A percentile compares a stretch with the other conserved stretches of the same genome.
Evolutionary conservation across 2,888 invertebrate genomes (phyloP).

Genomic region (Mythimna loreyi): DNA sequence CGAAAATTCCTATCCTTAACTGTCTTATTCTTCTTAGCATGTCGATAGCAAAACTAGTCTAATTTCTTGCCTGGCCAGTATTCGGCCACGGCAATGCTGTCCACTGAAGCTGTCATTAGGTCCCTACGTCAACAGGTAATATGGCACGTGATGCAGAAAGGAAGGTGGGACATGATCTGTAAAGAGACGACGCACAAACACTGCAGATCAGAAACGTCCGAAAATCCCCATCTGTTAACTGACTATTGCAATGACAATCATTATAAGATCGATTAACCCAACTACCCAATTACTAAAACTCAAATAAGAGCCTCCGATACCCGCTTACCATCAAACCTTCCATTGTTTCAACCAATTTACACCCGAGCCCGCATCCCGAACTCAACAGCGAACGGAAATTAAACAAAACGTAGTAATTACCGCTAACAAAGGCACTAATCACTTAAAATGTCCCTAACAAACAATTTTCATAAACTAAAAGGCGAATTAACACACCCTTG

Average conservation of each 20-base stretch:
- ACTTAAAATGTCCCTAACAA: constrained; percentile 11
- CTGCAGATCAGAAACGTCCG: no score
- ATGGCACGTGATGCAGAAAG: no score
- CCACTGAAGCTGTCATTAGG: no score
- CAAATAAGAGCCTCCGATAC: constrained; percentile 13
- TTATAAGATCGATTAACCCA: constrained; percentile 7
- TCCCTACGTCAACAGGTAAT: no score
- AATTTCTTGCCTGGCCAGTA: no score
- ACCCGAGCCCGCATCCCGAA: constrained; percentile 24
- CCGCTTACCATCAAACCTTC: constrained; percentile 19
- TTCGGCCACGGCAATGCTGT: no score
- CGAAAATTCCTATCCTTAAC: no score
- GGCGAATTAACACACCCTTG: constrained; percentile 20
- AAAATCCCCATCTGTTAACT: no score
- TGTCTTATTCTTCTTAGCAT: no score
- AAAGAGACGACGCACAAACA: no score
- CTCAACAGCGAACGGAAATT: constrained; percentile 3
- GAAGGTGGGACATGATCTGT: no score
- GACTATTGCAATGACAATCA: not conserved
- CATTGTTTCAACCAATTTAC: not conserved
- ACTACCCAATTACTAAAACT: constrained; percentile 5
- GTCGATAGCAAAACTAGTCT: no score
- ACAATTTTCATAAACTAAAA: constrained; percentile 27
- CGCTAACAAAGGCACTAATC: constrained; percentile 14
- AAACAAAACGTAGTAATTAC: constrained; percentile 17